Evolutionary conservation across 2,888 invertebrate genomes (phyloP).

Genomic region (Drosophila fungiperda): DNA sequence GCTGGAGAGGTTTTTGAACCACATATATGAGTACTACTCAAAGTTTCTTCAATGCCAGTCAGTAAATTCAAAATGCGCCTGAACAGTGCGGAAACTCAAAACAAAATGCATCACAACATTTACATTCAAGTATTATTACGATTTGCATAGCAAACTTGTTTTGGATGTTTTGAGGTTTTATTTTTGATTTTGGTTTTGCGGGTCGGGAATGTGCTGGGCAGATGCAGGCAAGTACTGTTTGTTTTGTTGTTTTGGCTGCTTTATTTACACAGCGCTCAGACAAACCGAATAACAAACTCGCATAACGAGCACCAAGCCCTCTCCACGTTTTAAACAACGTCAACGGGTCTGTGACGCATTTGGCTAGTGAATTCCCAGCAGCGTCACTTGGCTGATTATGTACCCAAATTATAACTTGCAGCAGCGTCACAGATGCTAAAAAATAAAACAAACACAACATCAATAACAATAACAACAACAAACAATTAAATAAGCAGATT

Average conservation of each 20-base stretch:
- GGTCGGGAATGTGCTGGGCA: neutral
- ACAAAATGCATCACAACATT: slow-evolving; percentile 43
- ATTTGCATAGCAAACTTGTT: slow-evolving; percentile 44
- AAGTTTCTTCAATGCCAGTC: slow-evolving; percentile 46
- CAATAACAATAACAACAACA: slow-evolving; percentile 13
- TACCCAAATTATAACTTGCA: slow-evolving; percentile 52
- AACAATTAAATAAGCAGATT: neutral
- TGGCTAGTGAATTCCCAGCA: slow-evolving; percentile 53
- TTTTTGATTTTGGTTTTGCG: slow-evolving; percentile 11
- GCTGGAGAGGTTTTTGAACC: slow-evolving; percentile 75
- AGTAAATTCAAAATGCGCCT: slow-evolving; percentile 19
- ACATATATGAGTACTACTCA: slow-evolving; percentile 18
- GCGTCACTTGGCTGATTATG: slow-evolving; percentile 57
- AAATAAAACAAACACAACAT: slow-evolving; percentile 9
- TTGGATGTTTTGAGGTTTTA: slow-evolving; percentile 20
- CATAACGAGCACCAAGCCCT: slow-evolving; percentile 7
- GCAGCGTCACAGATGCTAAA: slow-evolving; percentile 39
- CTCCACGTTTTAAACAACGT: slow-evolving; percentile 27
- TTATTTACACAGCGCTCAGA: slow-evolving; percentile 41
- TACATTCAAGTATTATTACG: slow-evolving; percentile 31
- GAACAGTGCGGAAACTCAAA: slow-evolving; percentile 48
- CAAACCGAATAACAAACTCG: slow-evolving; percentile 25
- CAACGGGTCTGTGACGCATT: slow-evolving; percentile 63
- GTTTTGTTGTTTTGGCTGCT: slow-evolving; percentile 33
- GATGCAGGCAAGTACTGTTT: slow-evolving; percentile 2